These are phyloP conservation scores for Phlogophora meticulosa DNA, from an alignment of 2,888 invertebrate species.

Conservation along the genomic window DNA sequence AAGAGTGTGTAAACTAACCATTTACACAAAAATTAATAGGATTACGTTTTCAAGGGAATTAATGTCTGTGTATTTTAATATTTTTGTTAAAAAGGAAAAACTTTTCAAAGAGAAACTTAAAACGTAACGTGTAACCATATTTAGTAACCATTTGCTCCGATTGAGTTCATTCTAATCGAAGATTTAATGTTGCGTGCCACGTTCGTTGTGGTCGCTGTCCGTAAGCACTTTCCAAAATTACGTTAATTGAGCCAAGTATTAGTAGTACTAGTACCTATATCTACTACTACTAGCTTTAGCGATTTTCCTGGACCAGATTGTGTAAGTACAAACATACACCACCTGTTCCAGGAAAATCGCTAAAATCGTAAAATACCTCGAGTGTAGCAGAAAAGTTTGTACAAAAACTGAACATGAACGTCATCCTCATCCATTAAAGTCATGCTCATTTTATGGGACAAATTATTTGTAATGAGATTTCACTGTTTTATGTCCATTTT, in stretches of 20 bases:
- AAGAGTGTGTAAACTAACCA: slow-evolving; percentile 42
- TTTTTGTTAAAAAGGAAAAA: slow-evolving; percentile 16
- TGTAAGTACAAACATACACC: neutral
- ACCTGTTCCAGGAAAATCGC: neutral
- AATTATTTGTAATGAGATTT: slow-evolving; percentile 21
- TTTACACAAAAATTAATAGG: slow-evolving; percentile 11
- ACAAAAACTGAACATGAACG: slow-evolving; percentile 8
- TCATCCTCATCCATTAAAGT: slow-evolving; percentile 16
- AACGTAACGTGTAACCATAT: slow-evolving; percentile 56
- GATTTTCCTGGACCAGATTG: too few relatives aligned
- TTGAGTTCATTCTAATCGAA: slow-evolving; percentile 75
- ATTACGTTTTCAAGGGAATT: slow-evolving; percentile 5
- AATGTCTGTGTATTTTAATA: slow-evolving; percentile 3
- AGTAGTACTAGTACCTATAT: neutral
- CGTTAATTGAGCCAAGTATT: slow-evolving; percentile 62
- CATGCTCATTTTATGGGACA: neutral
- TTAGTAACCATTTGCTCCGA: slow-evolving; percentile 69
- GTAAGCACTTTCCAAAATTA: slow-evolving; percentile 82
- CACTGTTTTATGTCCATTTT: slow-evolving; percentile 27
- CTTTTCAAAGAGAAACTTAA: slow-evolving; percentile 48
- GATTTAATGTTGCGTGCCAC: slow-evolving; percentile 80
- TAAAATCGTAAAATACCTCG: neutral
- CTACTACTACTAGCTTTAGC: too few relatives aligned
- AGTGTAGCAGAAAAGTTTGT: neutral
- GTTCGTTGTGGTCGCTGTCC: slow-evolving; percentile 67